Evolutionary conservation across 2,797 vertebrate species (phyloP).

Genomic region (Pelodytes ibericus): DNA sequence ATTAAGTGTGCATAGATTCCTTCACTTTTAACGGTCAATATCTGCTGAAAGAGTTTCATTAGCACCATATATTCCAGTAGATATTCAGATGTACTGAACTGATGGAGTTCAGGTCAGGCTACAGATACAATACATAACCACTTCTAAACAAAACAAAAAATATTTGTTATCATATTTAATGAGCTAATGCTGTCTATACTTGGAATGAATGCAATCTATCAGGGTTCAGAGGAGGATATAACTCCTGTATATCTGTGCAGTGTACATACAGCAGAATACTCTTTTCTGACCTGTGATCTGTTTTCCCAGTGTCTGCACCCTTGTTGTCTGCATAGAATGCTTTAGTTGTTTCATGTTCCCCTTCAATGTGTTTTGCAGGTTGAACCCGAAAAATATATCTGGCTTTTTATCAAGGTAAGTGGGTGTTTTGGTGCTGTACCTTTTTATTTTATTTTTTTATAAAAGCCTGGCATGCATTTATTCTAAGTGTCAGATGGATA

Average conservation of each 20-base stretch:
- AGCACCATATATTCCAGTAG: too few species aligned
- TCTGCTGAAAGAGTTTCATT: too few species aligned
- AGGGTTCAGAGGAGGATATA: neutral
- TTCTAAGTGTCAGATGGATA: too few species aligned
- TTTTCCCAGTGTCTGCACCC: neutral
- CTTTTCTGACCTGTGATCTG: neutral
- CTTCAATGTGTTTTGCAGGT: constrained; percentile 63
- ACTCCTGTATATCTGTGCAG: neutral
- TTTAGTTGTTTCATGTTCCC: constrained; percentile 18
- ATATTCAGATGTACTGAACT: too few species aligned
- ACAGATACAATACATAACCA: too few species aligned
- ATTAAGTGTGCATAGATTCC: too few species aligned
- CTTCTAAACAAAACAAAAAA: too few species aligned
- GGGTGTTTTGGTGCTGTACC: neutral
- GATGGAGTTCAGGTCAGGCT: too few species aligned
- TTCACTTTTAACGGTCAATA: too few species aligned
- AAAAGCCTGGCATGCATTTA: too few species aligned
- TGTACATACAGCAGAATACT: neutral
- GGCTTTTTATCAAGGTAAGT: constrained; percentile 72
- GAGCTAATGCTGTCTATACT: neutral
- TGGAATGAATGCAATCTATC: constrained; percentile 11
- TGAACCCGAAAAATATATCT: constrained; percentile 73
- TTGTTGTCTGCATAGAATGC: neutral
- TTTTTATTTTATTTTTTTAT: neutral
- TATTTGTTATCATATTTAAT: too few species aligned